These are phyloP conservation scores for Pomacea maculata DNA, from an alignment of 1,140 invertebrate species.

Conservation along the genomic window DNA sequence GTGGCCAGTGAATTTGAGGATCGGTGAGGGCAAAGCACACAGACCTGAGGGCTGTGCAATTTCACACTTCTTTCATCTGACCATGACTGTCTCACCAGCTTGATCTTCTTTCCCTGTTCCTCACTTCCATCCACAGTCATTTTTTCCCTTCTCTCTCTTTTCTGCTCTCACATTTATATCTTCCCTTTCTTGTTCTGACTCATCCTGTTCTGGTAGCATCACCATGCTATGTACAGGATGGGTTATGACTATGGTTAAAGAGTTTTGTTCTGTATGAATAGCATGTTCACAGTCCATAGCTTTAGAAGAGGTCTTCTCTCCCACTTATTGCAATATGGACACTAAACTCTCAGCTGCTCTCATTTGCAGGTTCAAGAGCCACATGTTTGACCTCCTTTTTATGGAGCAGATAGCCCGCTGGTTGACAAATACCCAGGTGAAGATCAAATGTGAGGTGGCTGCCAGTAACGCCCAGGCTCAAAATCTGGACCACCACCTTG, in stretches of 20 bases:
- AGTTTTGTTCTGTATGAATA: too few relatives aligned
- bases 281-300: too few relatives aligned
- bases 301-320: not conserved
- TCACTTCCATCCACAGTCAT: not conserved
- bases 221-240: not conserved
- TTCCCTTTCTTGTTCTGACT: not conserved
- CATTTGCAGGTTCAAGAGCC: constrained; percentile 61
- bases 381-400: constrained; percentile 65
- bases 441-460: constrained; percentile 64
- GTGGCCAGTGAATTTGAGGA: constrained; percentile 64
- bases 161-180: not conserved
- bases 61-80: not conserved
- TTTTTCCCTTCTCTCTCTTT: not conserved
- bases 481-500: constrained; percentile 47
- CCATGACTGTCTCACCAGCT: too few relatives aligned
- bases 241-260: too few relatives aligned
- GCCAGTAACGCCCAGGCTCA: constrained; percentile 62
- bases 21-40: constrained; percentile 41
- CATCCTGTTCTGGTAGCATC: not conserved
- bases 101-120: too few relatives aligned
- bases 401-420: constrained; percentile 64
- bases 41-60: not conserved
- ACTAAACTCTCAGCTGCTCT: not conserved
- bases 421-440: constrained; percentile 65
- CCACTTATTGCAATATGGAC: not conserved